Percentiles rank a stretch among this genome's conserved stretches.
Conservation (phyloP, 2,888 invertebrate genomes). For the Erebia palarica region DNA sequence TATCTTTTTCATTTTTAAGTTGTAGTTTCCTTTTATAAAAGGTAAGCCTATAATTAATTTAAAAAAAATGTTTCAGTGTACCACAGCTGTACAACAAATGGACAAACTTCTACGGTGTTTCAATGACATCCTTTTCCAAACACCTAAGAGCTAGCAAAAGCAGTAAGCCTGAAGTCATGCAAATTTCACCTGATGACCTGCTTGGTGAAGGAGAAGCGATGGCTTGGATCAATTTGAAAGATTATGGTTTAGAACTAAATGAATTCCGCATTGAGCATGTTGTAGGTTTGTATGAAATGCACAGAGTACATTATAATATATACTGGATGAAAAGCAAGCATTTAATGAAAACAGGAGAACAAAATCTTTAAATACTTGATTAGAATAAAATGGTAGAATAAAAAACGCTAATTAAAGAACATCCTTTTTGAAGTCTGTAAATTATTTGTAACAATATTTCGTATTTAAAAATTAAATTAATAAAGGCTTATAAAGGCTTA, state of each 20-base stretch:
- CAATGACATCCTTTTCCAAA: constrained; percentile 86
- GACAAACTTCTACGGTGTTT: constrained; percentile 90
- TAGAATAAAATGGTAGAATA: too few species aligned
- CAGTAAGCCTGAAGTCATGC: constrained; percentile 85
- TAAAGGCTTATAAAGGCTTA: too few species aligned
- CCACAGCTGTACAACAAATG: constrained; percentile 88
- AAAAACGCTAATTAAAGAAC: too few species aligned
- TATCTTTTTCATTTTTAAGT: too few species aligned
- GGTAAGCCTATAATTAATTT: too few species aligned
- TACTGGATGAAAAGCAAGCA: too few species aligned
- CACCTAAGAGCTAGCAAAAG: constrained; percentile 84
- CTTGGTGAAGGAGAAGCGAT: constrained; percentile 85
- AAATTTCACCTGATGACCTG: constrained; percentile 81
- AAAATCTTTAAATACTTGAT: too few species aligned
- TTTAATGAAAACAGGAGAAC: too few species aligned
- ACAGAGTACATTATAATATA: neutral
- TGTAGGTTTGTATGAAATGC: constrained; percentile 56
- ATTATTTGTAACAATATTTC: too few species aligned
- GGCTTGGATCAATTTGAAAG: constrained; percentile 86
- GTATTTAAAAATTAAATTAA: too few species aligned
- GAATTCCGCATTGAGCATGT: constrained; percentile 84
- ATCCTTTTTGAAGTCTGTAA: too few species aligned
- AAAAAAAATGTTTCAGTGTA: constrained; percentile 64
- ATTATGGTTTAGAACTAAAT: constrained; percentile 83
- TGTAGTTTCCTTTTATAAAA: too few species aligned